These are phyloP conservation scores for Pseudomyrmex pallidus DNA, from an alignment of 1,140 invertebrate genomes.

Conservation along the genomic window DNA sequence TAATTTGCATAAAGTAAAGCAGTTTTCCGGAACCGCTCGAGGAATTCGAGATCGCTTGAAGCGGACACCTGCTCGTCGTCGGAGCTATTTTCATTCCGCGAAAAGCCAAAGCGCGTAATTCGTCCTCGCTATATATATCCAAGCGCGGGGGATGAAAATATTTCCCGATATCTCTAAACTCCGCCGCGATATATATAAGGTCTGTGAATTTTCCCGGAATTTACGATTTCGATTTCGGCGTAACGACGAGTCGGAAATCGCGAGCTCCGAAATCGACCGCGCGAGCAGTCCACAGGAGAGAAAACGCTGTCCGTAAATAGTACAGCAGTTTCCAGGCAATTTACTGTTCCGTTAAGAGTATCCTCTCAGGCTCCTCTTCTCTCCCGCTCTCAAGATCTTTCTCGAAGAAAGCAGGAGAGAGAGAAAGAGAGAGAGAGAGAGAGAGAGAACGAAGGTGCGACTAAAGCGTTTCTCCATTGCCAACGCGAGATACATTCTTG, in stretches of 20 bases:
- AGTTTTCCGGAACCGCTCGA: constrained; percentile 17
- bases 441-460: constrained; percentile 32
- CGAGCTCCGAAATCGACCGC: constrained; percentile 38
- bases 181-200: constrained; percentile 24
- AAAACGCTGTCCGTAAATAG: constrained; percentile 70
- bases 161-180: constrained; percentile 3
- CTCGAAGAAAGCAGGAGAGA: no score
- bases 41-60: constrained; percentile 33
- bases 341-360: constrained; percentile 73
- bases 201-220: constrained; percentile 40
- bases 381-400: constrained; percentile 29
- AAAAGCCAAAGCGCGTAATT: background rate
- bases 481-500: constrained; percentile 61
- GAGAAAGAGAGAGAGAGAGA: no score
- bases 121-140: no score
- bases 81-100: constrained; percentile 25
- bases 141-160: background rate
- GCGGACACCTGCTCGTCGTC: constrained; percentile 2
- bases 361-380: constrained; percentile 29
- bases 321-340: constrained; percentile 75
- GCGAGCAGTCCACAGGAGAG: constrained; percentile 7
- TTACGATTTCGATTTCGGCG: constrained; percentile 49
- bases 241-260: constrained; percentile 19
- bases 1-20: constrained; percentile 42
- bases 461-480: constrained; percentile 53